phyloP scores from a whole-genome alignment of 2,888 invertebrate species.

The Pelosia muscerda region DNA sequence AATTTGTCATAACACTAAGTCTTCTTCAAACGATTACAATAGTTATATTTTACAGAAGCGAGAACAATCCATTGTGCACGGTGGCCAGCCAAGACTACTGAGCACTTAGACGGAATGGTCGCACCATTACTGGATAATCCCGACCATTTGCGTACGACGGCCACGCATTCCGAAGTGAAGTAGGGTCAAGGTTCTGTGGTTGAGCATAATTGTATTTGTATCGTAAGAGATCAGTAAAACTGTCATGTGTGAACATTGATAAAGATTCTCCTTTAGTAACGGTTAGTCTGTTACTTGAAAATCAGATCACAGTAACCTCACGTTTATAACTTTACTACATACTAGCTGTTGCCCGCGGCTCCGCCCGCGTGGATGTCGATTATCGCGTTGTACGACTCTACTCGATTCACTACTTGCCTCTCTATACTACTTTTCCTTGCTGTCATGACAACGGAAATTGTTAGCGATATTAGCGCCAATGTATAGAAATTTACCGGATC shows the following conservation, averaged over 20 bases:
- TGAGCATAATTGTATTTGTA: slow-evolving; percentile 8
- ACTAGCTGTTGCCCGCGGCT: too few species aligned
- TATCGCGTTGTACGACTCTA: too few species aligned
- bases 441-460: too few species aligned
- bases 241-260: neutral
- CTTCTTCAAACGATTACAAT: neutral
- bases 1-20: neutral
- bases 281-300: neutral
- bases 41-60: slow-evolving; percentile 34
- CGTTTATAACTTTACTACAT: neutral
- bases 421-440: too few species aligned
- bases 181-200: slow-evolving; percentile 28
- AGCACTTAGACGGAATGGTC: slow-evolving; percentile 67
- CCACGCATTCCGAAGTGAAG: slow-evolving; percentile 29
- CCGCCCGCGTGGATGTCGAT: too few species aligned
- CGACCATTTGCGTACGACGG: slow-evolving; percentile 68
- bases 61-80: slow-evolving; percentile 63
- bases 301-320: neutral
- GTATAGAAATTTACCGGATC: too few species aligned
- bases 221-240: neutral
- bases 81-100: slow-evolving; percentile 48
- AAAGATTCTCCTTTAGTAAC: neutral
- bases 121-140: slow-evolving; percentile 75
- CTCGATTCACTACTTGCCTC: too few species aligned
- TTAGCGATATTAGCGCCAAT: too few species aligned